A percentile compares a stretch with the other conserved stretches of the same genome.
phyloP scores from a whole-genome alignment of 2,888 invertebrate genomes.

The Acanthococcus lagerstroemiae region DNA sequence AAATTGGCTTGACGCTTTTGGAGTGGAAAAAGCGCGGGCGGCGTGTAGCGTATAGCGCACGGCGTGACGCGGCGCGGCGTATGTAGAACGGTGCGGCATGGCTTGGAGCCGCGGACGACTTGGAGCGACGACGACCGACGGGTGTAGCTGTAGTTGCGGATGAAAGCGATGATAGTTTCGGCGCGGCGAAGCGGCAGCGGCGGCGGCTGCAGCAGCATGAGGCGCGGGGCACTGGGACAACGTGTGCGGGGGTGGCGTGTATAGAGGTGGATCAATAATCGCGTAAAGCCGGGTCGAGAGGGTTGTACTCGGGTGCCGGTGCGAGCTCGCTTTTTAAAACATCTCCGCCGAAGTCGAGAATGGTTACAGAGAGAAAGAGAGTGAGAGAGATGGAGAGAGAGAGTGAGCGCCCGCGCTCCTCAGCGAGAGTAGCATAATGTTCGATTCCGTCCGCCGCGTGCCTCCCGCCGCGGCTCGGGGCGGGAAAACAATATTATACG shows the following conservation, averaged over 20 bases:
- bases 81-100: too few species aligned
- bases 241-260: slow-evolving; percentile 20
- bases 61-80: too few species aligned
- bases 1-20: neutral
- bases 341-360: neutral
- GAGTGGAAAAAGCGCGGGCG: neutral
- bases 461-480: too few species aligned
- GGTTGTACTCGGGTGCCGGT: neutral
- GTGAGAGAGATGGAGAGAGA: neutral
- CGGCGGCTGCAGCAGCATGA: neutral
- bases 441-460: neutral
- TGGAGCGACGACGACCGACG: neutral
- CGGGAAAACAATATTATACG: too few species aligned
- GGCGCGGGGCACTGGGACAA: neutral
- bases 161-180: neutral
- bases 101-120: too few species aligned
- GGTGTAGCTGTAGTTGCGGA: neutral
- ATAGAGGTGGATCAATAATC: slow-evolving; percentile 24
- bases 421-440: slow-evolving; percentile 4
- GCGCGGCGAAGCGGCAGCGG: neutral
- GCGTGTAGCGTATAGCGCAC: too few species aligned
- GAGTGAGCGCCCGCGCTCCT: too few species aligned
- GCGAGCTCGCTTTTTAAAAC: neutral
- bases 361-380: neutral
- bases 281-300: slow-evolving; percentile 18